Evolutionary conservation across 2,797 vertebrate species (phyloP).

Genomic region (Hippoglossus hippoglossus): DNA sequence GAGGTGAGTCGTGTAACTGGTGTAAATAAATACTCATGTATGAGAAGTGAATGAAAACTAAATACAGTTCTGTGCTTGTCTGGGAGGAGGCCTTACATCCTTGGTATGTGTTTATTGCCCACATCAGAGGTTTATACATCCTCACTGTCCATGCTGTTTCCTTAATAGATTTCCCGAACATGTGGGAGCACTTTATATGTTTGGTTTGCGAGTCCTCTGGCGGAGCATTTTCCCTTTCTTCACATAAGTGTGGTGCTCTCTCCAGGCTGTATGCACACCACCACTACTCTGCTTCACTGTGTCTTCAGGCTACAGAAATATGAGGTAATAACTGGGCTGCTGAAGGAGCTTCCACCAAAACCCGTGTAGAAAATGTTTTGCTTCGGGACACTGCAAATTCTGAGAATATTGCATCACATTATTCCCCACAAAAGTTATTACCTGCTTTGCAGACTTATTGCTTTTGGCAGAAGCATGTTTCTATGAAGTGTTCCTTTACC

Average conservation of each 20-base stretch:
- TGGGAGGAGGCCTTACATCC: background rate
- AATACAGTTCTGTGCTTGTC: too few relatives aligned
- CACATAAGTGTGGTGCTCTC: constrained; percentile 16
- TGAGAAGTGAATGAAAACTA: too few relatives aligned
- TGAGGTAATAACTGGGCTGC: constrained; percentile 48
- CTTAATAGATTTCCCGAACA: constrained; percentile 11
- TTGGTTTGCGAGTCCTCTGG: constrained; percentile 16
- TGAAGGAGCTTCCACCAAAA: constrained; percentile 46
- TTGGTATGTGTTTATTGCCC: constrained; percentile 8
- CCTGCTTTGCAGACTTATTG: constrained; percentile 24
- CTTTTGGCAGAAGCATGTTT: background rate
- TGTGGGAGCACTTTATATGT: constrained; percentile 39
- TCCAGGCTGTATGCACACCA: constrained; percentile 11
- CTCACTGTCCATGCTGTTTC: background rate
- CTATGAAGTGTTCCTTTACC: constrained; percentile 2
- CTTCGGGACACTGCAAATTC: constrained; percentile 39
- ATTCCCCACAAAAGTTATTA: constrained; percentile 48
- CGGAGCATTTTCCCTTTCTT: constrained; percentile 4
- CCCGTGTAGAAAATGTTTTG: constrained; percentile 48
- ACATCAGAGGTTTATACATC: background rate
- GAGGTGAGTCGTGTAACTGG: background rate
- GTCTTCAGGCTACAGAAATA: constrained; percentile 65
- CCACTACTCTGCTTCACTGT: constrained; percentile 32
- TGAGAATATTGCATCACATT: constrained; percentile 37
- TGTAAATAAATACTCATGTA: background rate